A percentile compares a stretch with the other conserved stretches of the same genome.
These are phyloP conservation scores for Cynoglossus semilaevis DNA, from an alignment of 2,113 vertebrate species.

Conservation along the genomic window DNA sequence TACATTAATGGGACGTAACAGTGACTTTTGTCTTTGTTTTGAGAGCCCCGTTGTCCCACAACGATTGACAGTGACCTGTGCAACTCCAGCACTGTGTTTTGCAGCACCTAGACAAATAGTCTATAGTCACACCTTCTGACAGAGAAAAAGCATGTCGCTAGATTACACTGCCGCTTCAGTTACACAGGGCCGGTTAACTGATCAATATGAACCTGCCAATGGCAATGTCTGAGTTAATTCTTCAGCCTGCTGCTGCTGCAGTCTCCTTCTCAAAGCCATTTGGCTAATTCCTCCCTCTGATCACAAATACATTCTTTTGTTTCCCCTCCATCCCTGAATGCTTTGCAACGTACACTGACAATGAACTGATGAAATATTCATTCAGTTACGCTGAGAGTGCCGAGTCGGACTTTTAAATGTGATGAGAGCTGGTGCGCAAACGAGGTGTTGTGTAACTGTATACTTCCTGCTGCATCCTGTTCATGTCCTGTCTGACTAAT, in stretches of 20 bases:
- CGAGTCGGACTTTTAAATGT: slow-evolving; percentile 25
- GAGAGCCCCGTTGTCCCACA: not conserved
- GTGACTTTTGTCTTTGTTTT: slow-evolving; percentile 5
- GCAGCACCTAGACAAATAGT: slow-evolving; percentile 46
- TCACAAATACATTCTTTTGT: slow-evolving; percentile 48
- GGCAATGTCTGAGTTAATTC: slow-evolving; percentile 55
- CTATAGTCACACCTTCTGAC: slow-evolving; percentile 43
- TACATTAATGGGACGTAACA: not conserved
- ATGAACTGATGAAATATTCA: slow-evolving; percentile 47
- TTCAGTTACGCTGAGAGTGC: slow-evolving; percentile 31
- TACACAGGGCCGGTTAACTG: slow-evolving; percentile 48
- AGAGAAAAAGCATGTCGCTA: slow-evolving; percentile 43
- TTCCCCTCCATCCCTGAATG: slow-evolving; percentile 20
- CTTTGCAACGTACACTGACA: slow-evolving; percentile 28
- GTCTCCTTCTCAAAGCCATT: slow-evolving; percentile 25
- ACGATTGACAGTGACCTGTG: slow-evolving; percentile 3
- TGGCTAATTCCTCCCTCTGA: slow-evolving; percentile 27
- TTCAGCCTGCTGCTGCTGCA: slow-evolving; percentile 30
- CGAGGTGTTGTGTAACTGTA: slow-evolving; percentile 34
- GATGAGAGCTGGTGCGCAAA: slow-evolving; percentile 26
- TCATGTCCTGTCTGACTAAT: slow-evolving; percentile 37
- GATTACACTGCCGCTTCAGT: slow-evolving; percentile 46
- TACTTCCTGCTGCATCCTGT: slow-evolving; percentile 36
- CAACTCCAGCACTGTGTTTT: slow-evolving; percentile 18
- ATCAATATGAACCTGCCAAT: slow-evolving; percentile 62